phyloP scores from a whole-genome alignment of 2,113 vertebrate species.

The Perognathus longimembris region DNA sequence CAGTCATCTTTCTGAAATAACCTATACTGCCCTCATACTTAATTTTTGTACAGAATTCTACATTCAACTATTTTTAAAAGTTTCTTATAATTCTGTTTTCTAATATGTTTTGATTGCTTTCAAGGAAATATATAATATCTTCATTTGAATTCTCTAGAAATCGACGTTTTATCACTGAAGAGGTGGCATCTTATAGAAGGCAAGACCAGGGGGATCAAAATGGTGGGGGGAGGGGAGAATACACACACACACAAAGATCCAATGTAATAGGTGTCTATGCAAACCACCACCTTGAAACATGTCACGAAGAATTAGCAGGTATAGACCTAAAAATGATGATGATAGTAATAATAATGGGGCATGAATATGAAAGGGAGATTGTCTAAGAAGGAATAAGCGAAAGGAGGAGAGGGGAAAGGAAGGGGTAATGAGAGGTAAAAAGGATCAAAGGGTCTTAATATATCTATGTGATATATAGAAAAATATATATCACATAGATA shows the following conservation, averaged over 20 bases:
- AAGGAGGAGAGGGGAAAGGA: no score
- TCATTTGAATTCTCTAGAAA: conserved; percentile 43
- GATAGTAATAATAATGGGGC: no score
- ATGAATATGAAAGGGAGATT: no score
- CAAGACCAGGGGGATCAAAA: not conserved
- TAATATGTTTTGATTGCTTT: not conserved
- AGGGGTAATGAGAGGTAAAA: no score
- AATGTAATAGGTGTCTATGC: not conserved
- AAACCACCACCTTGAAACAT: not conserved
- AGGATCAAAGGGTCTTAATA: no score
- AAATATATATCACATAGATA: no score
- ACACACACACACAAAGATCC: not conserved
- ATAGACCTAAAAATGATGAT: no score
- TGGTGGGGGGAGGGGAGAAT: not conserved
- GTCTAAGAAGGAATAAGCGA: no score
- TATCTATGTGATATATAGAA: no score
- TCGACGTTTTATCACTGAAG: conserved; percentile 1
- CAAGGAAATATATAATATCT: conserved; percentile 46
- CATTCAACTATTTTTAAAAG: not conserved
- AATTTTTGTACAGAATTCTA: not conserved
- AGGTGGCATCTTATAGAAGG: conserved; percentile 6
- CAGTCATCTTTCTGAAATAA: not conserved
- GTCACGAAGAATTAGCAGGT: not conserved
- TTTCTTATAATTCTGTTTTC: no score
- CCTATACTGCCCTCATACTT: not conserved